Evolutionary conservation across 2,113 vertebrate species (phyloP), one percentile per base, ranked within the genome.

Genomic region (Geococcyx californianus): DNA sequence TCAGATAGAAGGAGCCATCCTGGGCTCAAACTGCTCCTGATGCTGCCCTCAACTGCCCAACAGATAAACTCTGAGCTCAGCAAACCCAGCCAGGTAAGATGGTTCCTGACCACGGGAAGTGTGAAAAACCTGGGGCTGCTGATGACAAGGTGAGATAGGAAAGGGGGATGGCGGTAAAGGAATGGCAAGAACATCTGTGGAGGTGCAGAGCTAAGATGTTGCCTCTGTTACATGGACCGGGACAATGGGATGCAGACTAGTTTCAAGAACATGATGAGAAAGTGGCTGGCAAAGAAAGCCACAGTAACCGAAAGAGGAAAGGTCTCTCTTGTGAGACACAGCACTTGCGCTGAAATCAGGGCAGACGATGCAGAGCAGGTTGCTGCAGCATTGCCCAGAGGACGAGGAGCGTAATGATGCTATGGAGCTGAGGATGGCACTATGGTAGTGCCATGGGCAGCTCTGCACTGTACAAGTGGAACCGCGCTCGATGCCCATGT

Each of bases 351-450:
- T 23, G 63, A 79, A 75, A 79, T 40, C 2, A 3, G 34, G 60
- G 70, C 69, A 59, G 52, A 81, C 28, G 36, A 33, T 6, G 26
- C 24, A 38, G 51, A 93, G 58, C 51, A 47, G 52, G 56, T 66
- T 75, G 69, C 40, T 84, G 59, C 4, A 4, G 52, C 15, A 55
- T 42, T 25, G 64, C 67, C 44, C 11, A 2, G 55, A 31, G 25
- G 31, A 93, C 20, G n/a, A 81, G 33, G 58, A 67, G 47, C 2
- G 44, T 92, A 87, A 20, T 90, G 85, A 95, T 55, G 56, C 88
- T 59, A 67, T 3, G 2, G 80, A 81, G 94, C 94, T 84, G 86
- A 77, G 83, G 95, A 93, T 86, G 92, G 90, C 92, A 93, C 80
- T 95, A 76, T 54, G 68, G 93, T 42, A 74, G 86, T 90, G 89